These are phyloP conservation scores for Mimas tiliae DNA, from an alignment of 2,888 invertebrate species.

Conservation along the genomic window DNA sequence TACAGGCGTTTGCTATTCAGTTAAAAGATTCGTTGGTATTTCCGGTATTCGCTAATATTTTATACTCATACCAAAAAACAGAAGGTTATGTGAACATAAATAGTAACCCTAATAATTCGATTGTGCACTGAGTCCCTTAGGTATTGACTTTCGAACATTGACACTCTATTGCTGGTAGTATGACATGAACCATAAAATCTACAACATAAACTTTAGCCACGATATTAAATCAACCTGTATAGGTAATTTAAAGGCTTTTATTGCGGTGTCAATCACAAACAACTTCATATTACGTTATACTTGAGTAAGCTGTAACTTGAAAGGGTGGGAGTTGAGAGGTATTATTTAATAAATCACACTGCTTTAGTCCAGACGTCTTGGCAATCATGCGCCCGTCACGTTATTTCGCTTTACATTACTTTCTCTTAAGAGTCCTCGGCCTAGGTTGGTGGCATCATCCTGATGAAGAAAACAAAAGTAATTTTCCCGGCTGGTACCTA, in stretches of 20 bases:
- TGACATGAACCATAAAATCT: neutral
- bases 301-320: neutral
- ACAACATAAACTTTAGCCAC: neutral
- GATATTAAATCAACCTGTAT: slow-evolving; percentile 3
- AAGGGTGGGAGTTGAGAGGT: neutral
- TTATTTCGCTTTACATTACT: slow-evolving; percentile 68
- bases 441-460: slow-evolving; percentile 81
- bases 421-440: slow-evolving; percentile 68
- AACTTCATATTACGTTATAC: neutral
- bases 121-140: too few species aligned
- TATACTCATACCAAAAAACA: neutral
- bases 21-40: neutral
- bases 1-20: slow-evolving; percentile 14
- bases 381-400: slow-evolving; percentile 51
- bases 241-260: slow-evolving; percentile 20
- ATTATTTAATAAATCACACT: slow-evolving; percentile 12
- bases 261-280: slow-evolving; percentile 19
- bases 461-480: slow-evolving; percentile 63
- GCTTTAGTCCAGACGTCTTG: slow-evolving; percentile 24
- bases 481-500: slow-evolving; percentile 70
- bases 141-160: neutral
- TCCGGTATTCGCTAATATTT: too few species aligned
- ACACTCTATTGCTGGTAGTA: neutral
- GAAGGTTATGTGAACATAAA: too few species aligned
- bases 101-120: neutral